Evolutionary conservation across 2,797 vertebrate species (phyloP), one percentile per base, ranked within the genome.

Genomic region (Crypturellus tataupa): DNA sequence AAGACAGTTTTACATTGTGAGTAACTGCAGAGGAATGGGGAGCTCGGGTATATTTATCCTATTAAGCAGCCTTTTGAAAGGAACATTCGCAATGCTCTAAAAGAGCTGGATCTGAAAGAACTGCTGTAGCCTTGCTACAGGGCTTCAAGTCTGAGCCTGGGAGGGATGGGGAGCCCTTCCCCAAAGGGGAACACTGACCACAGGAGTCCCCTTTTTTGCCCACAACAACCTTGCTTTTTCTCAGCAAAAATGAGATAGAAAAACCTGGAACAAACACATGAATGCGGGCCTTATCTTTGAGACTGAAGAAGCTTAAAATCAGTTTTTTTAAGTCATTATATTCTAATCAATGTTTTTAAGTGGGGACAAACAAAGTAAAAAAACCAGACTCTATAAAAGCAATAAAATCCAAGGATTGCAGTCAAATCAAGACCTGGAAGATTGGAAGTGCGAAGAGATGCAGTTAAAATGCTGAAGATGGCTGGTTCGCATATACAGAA

Each of bases 31-130:
- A 97, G 97, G 97, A 97, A 98, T 98, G 97, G 96, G 77, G 73
- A 97, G 96, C 92, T 80, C 84, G 95, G 89, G 96, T 98, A 97
- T 98, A 98, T 98, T 98, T 98, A 98, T 97, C 97, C 83, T 88
- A 93, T 94, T 96, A 96, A 97, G 90, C 0, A 78, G 87, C 72
- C 60, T 82, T 94, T 92, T 86, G 83, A 90, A 93, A 64, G 76
- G 89, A 95, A 67, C 94, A 92, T 84, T 87, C 91, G 55, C 82
- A 87, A 85, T 62, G 65, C 72, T 79, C 29, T n/a, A 24, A 24
- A 63, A 89, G 80, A 91, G 65, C 73, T 70, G 62, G 59, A 72
- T 64, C 81, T 58, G 46, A 40, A 91, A 83, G 67, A 46, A 51
- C 73, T 49, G 64, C 25, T 85, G 82, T n/a, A 90, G 64, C 80